phyloP scores from a whole-genome alignment of 92 coral and sea anemone genomes.

The Montipora capitata region DNA sequence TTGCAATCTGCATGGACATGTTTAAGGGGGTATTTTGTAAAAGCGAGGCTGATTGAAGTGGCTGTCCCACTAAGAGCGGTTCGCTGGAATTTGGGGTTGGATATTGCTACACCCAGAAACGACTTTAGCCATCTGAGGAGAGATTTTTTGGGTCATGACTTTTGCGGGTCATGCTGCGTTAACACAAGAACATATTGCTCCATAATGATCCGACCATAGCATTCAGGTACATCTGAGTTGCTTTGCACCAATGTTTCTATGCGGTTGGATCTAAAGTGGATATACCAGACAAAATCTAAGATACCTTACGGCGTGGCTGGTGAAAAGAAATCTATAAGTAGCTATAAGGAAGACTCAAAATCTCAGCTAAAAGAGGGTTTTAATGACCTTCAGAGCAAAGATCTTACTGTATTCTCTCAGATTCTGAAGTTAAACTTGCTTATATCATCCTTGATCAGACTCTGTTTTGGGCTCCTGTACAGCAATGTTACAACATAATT shows the following conservation, averaged over 20 bases:
- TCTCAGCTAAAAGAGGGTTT: background rate
- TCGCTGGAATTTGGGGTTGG: too few species aligned
- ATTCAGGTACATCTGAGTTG: slow-evolving; percentile 2
- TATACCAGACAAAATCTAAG: background rate
- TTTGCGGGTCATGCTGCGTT: slow-evolving; percentile 2
- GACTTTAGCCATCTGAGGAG: too few species aligned
- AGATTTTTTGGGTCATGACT: slow-evolving; percentile 6
- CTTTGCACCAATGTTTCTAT: background rate
- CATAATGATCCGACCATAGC: too few species aligned
- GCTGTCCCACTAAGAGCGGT: too few species aligned
- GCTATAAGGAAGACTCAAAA: background rate
- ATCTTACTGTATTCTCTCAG: background rate
- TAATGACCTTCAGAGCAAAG: slow-evolving; percentile 21
- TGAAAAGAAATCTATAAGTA: too few species aligned
- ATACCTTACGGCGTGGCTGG: background rate
- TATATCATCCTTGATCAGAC: background rate
- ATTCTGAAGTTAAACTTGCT: slow-evolving; percentile 16
- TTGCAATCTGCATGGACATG: too few species aligned
- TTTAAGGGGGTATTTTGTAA: too few species aligned
- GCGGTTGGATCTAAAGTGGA: background rate
- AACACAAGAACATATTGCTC: background rate
- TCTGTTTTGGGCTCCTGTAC: background rate
- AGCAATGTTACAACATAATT: background rate
- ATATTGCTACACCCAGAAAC: background rate
- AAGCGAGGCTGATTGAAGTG: too few species aligned